Evolutionary conservation across 2,888 invertebrate species (phyloP), one percentile per base, ranked within the genome.

Genomic region (Agrotis segetum): DNA sequence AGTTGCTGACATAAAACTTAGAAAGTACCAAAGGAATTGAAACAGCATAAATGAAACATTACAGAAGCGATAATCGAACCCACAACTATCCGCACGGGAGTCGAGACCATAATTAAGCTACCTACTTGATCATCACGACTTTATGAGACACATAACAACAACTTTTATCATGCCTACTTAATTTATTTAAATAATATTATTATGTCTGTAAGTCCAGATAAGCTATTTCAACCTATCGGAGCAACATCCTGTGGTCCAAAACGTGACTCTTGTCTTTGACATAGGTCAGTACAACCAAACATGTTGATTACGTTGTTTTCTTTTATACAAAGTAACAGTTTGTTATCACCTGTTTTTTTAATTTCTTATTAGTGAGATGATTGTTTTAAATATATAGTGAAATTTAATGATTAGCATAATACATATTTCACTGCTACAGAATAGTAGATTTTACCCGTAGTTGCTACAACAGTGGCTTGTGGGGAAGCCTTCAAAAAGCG

Each of bases 201-300:
- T 56, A 14, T 71, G 65, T 56, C 40, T 55, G 5, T 7, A 24
- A 24, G 19, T 24, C 3, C 0, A 19, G 74, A 79, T 79, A 77
- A 79, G 9, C 46, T 59, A 19, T 40, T 1, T 13, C 11, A 21
- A 24, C 11, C 47, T 60, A 56, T 11, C 11, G 14, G 3, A 74
- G 14, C 13, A 72, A 68, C 13, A 55, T 44, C 46, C 1, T 67
- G 47, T 21, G 14, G 24, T n/a, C 34, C 16, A 49, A 21, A 60
- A 72, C 56, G 73, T 79, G 80, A 67, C 46, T 19, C 0, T 49
- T 58, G 40, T 13, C 29, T 21, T 71, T 81, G 79, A 79, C 71
- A 40, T 79, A 79, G 75, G 81, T 82, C 79, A 81, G 79, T 82
- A 21, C 46, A 65, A 13, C 34, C 53, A 75, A 81, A 59, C 47